phyloP scores from a whole-genome alignment of 2,113 vertebrate species.

The Rhabdornis inornatus region DNA sequence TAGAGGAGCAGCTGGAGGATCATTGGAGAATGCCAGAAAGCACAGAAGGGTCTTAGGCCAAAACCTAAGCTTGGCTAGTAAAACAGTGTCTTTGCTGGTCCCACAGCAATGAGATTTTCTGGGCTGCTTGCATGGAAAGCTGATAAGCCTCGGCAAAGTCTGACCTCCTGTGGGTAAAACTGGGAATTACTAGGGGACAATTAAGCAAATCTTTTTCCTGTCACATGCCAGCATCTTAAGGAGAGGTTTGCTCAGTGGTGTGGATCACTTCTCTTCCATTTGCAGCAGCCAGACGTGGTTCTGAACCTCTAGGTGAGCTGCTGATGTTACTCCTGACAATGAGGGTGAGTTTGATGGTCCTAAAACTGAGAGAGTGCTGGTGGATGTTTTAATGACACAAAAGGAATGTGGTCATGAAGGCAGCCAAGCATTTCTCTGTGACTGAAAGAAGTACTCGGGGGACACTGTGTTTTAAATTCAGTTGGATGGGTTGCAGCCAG shows the following conservation, averaged over 20 bases:
- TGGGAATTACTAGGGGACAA: slow-evolving; percentile 23
- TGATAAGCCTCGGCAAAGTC: not conserved
- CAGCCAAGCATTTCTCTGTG: not conserved
- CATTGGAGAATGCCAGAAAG: not conserved
- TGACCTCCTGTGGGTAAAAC: slow-evolving; percentile 49
- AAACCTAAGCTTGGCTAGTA: not conserved
- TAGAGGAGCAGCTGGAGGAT: not conserved
- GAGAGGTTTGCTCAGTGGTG: not conserved
- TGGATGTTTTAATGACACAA: not conserved
- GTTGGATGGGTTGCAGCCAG: not conserved
- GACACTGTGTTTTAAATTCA: fast-evolving
- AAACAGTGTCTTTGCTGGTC: not conserved
- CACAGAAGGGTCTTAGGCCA: not conserved
- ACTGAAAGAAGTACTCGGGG: not conserved
- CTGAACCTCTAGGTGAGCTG: not conserved
- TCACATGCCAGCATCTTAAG: not conserved
- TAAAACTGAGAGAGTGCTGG: not conserved
- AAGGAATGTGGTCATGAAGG: not conserved
- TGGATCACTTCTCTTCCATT: not conserved
- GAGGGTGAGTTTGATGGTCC: not conserved
- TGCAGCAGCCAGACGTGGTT: not conserved
- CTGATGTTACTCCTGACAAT: not conserved
- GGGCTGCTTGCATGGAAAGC: not conserved
- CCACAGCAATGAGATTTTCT: not conserved
- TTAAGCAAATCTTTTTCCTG: not conserved